Conservation (phyloP, 2,797 vertebrate genomes). For the Coregonus sp. region DNA sequence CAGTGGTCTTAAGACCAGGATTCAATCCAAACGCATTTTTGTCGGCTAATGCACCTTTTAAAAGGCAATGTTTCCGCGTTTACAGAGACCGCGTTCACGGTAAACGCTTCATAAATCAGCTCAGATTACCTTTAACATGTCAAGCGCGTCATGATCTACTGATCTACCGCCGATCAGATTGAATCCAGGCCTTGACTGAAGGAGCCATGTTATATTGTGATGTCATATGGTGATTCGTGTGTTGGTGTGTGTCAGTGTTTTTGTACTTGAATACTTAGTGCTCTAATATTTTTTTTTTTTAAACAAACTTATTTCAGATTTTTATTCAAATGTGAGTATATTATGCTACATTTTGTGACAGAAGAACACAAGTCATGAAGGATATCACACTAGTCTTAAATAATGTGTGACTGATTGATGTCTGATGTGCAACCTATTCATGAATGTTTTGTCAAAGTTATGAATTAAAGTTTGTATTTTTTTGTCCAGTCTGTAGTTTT, state of each 20-base stretch:
- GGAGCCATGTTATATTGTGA: neutral
- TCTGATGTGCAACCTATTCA: constrained; percentile 35
- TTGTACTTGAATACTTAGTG: constrained; percentile 74
- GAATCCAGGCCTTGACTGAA: neutral
- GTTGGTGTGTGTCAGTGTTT: constrained; percentile 33
- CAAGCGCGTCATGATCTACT: no score
- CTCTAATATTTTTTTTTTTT: constrained; percentile 6
- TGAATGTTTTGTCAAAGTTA: constrained; percentile 39
- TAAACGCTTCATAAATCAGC: no score
- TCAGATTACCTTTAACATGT: no score
- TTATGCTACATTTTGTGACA: constrained; percentile 33
- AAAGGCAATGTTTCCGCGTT: neutral
- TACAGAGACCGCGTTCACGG: no score
- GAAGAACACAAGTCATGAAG: constrained; percentile 13
- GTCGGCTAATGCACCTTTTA: neutral
- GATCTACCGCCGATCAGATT: neutral
- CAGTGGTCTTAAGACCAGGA: neutral
- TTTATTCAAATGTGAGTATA: constrained; percentile 36
- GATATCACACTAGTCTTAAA: constrained; percentile 22
- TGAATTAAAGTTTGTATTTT: constrained; percentile 33
- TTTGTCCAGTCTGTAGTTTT: constrained; percentile 19
- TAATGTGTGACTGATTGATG: constrained; percentile 11
- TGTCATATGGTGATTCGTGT: constrained; percentile 35
- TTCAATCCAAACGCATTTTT: neutral
- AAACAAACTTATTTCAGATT: neutral